phyloP scores from a whole-genome alignment of 2,797 vertebrate species.

The Uromys caudimaculatus region DNA sequence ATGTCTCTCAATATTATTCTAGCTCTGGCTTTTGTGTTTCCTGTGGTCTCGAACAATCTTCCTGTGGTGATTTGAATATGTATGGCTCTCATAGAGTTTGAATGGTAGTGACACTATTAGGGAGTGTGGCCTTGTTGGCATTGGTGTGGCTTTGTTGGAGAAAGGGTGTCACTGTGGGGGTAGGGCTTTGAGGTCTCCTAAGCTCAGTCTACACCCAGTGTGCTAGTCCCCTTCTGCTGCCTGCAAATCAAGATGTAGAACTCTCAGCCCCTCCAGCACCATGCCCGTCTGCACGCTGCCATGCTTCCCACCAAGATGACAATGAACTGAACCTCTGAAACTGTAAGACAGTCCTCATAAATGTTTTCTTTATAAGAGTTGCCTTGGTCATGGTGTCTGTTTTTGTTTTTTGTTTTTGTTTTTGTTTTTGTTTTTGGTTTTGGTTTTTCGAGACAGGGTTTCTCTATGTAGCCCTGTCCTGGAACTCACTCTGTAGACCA shows the following conservation, averaged over 20 bases:
- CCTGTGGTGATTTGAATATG: neutral
- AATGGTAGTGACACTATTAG: neutral
- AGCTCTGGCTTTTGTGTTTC: neutral
- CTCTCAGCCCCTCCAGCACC: neutral
- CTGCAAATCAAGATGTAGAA: neutral
- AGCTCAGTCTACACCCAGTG: neutral
- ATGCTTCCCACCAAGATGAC: neutral
- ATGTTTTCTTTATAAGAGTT: neutral
- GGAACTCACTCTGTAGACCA: too few relatives aligned
- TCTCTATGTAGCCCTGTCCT: too few relatives aligned
- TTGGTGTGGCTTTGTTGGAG: neutral
- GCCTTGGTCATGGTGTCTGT: neutral
- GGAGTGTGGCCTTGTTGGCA: neutral
- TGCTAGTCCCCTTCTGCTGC: neutral
- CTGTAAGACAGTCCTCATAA: neutral
- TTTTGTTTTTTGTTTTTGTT: too few relatives aligned
- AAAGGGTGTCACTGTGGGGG: neutral
- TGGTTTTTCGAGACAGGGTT: too few relatives aligned
- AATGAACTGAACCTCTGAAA: neutral
- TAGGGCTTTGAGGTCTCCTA: neutral
- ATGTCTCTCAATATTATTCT: neutral
- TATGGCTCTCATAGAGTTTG: neutral
- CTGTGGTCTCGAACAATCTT: neutral
- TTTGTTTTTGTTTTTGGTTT: too few relatives aligned
- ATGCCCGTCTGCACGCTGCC: neutral